Base-by-base conservation (phyloP, 2,113 vertebrate genomes). In the Girardinichthys multiradiatus region DNA sequence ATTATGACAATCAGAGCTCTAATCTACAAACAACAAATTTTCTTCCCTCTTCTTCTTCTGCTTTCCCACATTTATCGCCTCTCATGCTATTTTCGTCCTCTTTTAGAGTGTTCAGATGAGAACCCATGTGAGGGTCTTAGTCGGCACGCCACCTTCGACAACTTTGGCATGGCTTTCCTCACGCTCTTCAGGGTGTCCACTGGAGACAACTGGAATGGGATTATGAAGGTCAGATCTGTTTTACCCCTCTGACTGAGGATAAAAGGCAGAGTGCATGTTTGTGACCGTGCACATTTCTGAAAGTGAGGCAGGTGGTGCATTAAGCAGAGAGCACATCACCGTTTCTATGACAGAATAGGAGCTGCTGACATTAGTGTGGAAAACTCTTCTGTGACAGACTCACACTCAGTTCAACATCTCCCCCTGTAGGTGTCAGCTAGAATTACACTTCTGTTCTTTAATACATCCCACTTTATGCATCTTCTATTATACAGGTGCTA, bases 121-220 rank as follows among this genome's bases (percentile, higher is more conserved):
- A 98, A 97, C 59, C 98, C 97, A 0, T 99, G 98, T 0, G 98
- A 99, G 66, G 98, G 98, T 54, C 94, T 99, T 68, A 99, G 98
- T 86, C 91, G 98, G 48, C 97, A 99, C 0, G 98, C 98, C 14
- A 99, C 97, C 63, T 99, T 99, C 86, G 95, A 96, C 92, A 99
- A 99, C 94, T 98, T 99, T 0, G 98, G 98, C 77, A 99, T 99
- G 97, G 98, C 98, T 61, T 99, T 99, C 80, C 96, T 99, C 83
- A 99, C 98, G 0, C 95, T 99, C 85, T 99, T 99, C 94, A 93
- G 97, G 4, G 96, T 99, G 77, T 99, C 98, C 10, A 99, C 98
- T 0, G 98, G 98, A 2, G 98, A 99, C 94, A 99, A 99, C 94
- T 99, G 98, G 98, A 99, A 99, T 0, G 98, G 98, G 21, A 99